phyloP scores from a whole-genome alignment of 2,113 vertebrate species.

The Dicerorhinus sumatrensis region DNA sequence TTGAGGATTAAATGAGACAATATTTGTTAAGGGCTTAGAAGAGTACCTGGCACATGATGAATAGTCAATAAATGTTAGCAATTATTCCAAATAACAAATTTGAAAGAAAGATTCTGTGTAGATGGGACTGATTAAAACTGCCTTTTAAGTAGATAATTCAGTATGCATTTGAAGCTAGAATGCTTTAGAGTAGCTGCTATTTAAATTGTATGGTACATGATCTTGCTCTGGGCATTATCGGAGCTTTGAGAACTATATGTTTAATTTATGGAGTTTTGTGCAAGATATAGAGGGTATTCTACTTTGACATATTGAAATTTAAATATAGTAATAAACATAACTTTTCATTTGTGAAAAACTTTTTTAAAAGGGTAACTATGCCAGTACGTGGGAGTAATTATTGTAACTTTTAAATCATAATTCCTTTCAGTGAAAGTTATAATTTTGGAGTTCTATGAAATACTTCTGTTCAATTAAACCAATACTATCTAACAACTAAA shows the following conservation, averaged over 20 bases:
- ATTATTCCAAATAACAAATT: not conserved
- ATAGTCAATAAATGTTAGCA: not conserved
- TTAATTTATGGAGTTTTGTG: slow-evolving; percentile 25
- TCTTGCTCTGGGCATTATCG: not conserved
- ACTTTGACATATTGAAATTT: not conserved
- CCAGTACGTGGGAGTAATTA: not conserved
- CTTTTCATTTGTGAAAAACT: not conserved
- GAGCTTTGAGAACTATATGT: not conserved
- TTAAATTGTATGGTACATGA: not conserved
- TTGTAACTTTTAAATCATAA: not conserved
- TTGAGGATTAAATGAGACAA: not conserved
- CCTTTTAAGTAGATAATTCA: not conserved
- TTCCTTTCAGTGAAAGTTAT: not conserved
- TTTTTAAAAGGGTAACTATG: not conserved
- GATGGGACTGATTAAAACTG: not conserved
- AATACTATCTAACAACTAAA: not conserved
- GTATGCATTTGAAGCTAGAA: not conserved
- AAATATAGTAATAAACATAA: not conserved
- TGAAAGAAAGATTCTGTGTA: not conserved
- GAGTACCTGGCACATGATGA: not conserved
- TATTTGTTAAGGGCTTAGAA: not conserved
- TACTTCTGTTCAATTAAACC: not conserved
- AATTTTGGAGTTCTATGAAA: not conserved
- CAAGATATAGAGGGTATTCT: not conserved
- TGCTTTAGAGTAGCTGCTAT: slow-evolving; percentile 2